A percentile compares a stretch with the other conserved stretches of the same genome.
phyloP scores from a whole-genome alignment of 2,888 invertebrate species.

The Pseudococcus longispinus region DNA sequence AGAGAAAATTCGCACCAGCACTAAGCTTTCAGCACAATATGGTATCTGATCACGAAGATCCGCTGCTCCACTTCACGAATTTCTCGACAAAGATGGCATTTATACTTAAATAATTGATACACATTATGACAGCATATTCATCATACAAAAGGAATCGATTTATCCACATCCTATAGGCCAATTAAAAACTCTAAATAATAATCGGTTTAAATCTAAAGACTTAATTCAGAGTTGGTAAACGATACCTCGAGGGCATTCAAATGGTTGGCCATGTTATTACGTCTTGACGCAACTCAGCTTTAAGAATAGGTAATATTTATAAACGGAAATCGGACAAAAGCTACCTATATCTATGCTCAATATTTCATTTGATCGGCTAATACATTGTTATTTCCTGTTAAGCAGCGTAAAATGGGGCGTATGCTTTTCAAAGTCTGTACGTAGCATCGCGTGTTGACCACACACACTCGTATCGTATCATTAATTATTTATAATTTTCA shows the following conservation, averaged over 20 bases:
- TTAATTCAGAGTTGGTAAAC: conserved; percentile 42
- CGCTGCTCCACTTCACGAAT: neutral
- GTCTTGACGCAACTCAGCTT: neutral
- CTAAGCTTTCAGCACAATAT: neutral
- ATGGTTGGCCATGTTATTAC: conserved; percentile 37
- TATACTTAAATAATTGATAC: neutral
- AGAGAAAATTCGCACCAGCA: neutral
- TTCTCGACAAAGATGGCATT: neutral
- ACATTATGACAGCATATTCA: conserved; percentile 25
- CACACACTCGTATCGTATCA: conserved; percentile 28
- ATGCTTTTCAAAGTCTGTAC: neutral
- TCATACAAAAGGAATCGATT: neutral
- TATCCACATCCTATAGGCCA: neutral
- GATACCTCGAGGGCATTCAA: conserved; percentile 32
- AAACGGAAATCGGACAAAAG: conserved; percentile 23
- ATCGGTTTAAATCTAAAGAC: conserved; percentile 46
- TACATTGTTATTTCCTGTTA: conserved; percentile 35
- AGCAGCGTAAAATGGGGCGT: conserved; percentile 50
- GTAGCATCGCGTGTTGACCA: conserved; percentile 49
- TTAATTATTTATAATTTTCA: conserved; percentile 24
- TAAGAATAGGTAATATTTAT: neutral
- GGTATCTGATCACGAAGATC: conserved; percentile 4
- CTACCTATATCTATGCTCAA: neutral
- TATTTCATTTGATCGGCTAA: conserved; percentile 31
- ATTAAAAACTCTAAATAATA: conserved; percentile 38